Percentiles rank a stretch among this genome's conserved stretches.
Evolutionary conservation across 2,113 vertebrate genomes (phyloP).

Genomic region (Thymallus thymallus): DNA sequence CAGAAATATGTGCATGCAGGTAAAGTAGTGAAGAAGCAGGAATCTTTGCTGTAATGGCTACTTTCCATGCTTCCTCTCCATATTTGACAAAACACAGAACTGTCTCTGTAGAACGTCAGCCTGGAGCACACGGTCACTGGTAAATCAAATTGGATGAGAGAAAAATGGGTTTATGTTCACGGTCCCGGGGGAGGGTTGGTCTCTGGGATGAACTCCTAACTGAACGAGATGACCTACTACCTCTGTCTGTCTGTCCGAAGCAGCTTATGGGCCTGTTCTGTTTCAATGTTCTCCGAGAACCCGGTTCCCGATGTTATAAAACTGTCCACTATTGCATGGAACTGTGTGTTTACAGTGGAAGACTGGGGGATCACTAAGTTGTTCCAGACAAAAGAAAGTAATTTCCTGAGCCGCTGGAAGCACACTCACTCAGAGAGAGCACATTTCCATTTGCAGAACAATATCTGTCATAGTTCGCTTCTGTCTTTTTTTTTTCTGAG

Average conservation of each 20-base stretch:
- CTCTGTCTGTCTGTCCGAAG: neutral
- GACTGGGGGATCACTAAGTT: conserved; percentile 5
- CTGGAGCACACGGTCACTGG: conserved; percentile 28
- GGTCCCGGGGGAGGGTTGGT: neutral
- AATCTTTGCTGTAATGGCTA: conserved; percentile 39
- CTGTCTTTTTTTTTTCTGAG: neutral
- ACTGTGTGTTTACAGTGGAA: neutral
- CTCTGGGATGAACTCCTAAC: conserved; percentile 1
- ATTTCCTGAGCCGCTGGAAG: conserved; percentile 31
- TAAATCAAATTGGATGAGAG: neutral
- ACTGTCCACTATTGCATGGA: neutral
- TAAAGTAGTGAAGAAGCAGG: conserved; percentile 23
- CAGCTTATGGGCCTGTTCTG: neutral
- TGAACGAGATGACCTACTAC: neutral
- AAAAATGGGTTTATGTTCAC: neutral
- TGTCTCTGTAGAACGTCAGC: conserved; percentile 60
- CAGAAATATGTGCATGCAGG: conserved; percentile 14
- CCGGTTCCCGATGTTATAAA: neutral
- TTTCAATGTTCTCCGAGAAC: neutral
- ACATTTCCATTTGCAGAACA: conserved; percentile 4
- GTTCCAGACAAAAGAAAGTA: conserved; percentile 22
- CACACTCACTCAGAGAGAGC: conserved; percentile 3
- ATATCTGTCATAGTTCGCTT: conserved; percentile 1
- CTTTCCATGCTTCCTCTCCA: conserved; percentile 26
- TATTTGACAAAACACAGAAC: conserved; percentile 63